Evolutionary conservation across 2,888 invertebrate genomes (phyloP), one percentile per base, ranked within the genome.

Genomic region (Phengaris alcon): DNA sequence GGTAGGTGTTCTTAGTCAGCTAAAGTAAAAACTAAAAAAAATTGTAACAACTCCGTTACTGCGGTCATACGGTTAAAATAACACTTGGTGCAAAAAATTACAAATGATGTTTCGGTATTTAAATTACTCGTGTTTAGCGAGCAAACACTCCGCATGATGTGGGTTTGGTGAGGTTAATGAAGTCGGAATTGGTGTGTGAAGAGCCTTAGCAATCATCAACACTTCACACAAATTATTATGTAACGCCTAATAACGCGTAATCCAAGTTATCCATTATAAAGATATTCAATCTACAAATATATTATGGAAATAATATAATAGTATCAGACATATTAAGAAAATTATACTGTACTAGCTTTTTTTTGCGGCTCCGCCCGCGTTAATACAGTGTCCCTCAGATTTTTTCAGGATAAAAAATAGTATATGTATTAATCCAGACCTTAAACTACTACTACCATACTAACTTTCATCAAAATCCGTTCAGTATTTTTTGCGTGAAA

Each of bases 101-200:
- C 10, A 22, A 64, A 64, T 9, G 35, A 6, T 35, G 35, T 64
- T 64, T 12, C 59, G 22, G 22, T 64, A 64, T 64, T 64, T 35
- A 64, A 59, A 64, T 70, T 9, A 12, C 51, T 48, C 48, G 7
- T 4, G 69, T 69, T 22, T 64, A 5, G 48, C 9, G 10, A 70
- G 70, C 22, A 69, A 69, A 69, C 69, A 15, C 70, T 70, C 15
- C 69, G 7, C 35, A n/a, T 69, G 69, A 51, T 68, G 68, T 46
- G 70, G 48, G 22, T 48, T 64, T 35, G 64, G 70, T 9, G 48
- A 70, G 4, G 22, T 70, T 70, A 70, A 70, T 15, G 51, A 48
- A 51, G 70, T 70, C 51, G n/a, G 70, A 48, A 70, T 70, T 70
- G 70, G 6, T 22, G 15, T 51, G 70, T 12, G 15, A 6, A 48